A percentile compares a stretch with the other conserved stretches of the same genome.
These are phyloP conservation scores for Galbula dea DNA, from an alignment of 2,113 vertebrate genomes.

Conservation along the genomic window DNA sequence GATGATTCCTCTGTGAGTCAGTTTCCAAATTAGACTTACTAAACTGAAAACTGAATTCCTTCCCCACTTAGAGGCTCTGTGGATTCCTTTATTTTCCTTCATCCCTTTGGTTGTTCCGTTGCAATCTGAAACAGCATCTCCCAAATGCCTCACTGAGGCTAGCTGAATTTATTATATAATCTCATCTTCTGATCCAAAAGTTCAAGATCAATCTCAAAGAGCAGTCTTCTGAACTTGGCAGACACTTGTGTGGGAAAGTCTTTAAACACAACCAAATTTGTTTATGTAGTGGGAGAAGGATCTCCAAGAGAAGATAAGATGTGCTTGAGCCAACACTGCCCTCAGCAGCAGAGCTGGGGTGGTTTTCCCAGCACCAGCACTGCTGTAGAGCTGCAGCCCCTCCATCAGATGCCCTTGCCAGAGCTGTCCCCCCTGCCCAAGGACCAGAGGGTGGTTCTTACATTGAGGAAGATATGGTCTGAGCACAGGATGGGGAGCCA, in stretches of 20 bases:
- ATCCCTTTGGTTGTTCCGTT: neutral
- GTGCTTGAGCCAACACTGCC: slow-evolving; percentile 67
- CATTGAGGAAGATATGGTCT: neutral
- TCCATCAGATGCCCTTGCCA: neutral
- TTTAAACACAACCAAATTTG: slow-evolving; percentile 82
- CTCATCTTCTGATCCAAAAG: slow-evolving; percentile 71
- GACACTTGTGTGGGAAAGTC: slow-evolving; percentile 76
- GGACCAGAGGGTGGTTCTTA: neutral
- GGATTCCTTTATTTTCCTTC: slow-evolving; percentile 3
- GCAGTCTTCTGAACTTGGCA: slow-evolving; percentile 78
- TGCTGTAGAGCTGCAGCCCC: neutral
- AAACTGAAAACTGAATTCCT: neutral
- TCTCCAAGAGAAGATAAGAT: slow-evolving; percentile 58
- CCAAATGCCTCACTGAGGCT: slow-evolving; percentile 41
- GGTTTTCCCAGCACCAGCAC: neutral
- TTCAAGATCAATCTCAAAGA: slow-evolving; percentile 71
- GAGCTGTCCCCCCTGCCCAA: neutral
- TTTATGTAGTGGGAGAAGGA: slow-evolving; percentile 73
- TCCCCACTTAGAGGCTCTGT: neutral
- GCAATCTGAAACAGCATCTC: slow-evolving; percentile 46
- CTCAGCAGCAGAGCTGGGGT: slow-evolving; percentile 49
- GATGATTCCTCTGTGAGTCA: neutral
- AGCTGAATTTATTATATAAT: slow-evolving; percentile 73
- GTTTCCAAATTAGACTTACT: neutral
- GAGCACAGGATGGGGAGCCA: neutral